Conservation (phyloP, 1,140 invertebrate genomes). For the Pseudomyrmex sp. region DNA sequence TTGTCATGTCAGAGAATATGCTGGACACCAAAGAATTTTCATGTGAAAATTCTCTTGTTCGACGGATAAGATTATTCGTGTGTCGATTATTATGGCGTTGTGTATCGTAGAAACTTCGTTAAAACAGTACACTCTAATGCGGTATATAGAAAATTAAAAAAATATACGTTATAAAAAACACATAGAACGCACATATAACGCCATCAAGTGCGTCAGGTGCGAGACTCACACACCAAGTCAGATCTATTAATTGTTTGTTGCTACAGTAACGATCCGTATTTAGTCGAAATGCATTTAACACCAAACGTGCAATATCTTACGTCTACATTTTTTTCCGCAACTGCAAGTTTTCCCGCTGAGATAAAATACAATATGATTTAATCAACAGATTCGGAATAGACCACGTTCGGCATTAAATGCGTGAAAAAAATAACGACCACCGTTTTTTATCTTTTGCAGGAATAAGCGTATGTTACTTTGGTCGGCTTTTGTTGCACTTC, state of each 20-base stretch:
- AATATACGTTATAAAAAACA: conserved; percentile 70
- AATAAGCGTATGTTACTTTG: neutral
- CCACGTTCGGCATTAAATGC: neutral
- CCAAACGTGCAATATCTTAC: neutral
- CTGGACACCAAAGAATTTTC: conserved; percentile 70
- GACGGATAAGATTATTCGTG: conserved; percentile 18
- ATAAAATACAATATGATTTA: conserved; percentile 19
- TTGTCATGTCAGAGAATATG: conserved; percentile 55
- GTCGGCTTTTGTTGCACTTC: neutral
- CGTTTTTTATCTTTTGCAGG: neutral
- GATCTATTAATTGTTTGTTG: conserved; percentile 9
- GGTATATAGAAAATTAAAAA: conserved; percentile 69
- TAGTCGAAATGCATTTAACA: neutral
- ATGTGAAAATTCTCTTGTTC: conserved; percentile 23
- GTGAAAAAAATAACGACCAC: conserved; percentile 1
- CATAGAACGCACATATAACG: conserved; percentile 56
- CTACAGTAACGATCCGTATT: neutral
- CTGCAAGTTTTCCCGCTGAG: neutral
- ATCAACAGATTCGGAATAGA: neutral
- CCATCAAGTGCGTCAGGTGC: conserved; percentile 41
- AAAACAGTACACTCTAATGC: conserved; percentile 60
- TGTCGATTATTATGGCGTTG: neutral
- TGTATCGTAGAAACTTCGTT: conserved; percentile 58
- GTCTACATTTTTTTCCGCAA: neutral
- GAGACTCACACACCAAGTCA: conserved; percentile 51